Evolutionary conservation across 2,888 invertebrate genomes (phyloP), one percentile per base, ranked within the genome.

Genomic region (Miltochrista miniata): DNA sequence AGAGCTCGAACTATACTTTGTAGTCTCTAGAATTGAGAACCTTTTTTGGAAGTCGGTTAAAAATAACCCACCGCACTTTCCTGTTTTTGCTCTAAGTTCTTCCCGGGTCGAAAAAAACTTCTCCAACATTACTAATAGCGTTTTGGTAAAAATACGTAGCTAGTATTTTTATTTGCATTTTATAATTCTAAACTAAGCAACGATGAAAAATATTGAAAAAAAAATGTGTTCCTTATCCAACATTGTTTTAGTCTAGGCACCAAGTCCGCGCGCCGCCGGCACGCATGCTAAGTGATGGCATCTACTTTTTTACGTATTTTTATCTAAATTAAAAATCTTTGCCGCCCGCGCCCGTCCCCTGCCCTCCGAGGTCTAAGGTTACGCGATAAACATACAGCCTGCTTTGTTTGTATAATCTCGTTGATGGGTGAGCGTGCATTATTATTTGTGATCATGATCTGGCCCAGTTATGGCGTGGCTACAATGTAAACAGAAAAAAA

Each of bases 291-390:
- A 74, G 68, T 70, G 79, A 80, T 77, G 74, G 67, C 73, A 78
- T 81, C 77, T 69, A 67, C 61, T 64, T 61, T 67, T 74, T 76
- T 75, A 68, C 68, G 56, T 66, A 65, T 76, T 81, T 81, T 83
- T 81, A 85, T 85, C 85, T 85, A 77, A 85, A 85, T 85, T 85
- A 85, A 85, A 84, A 80, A 85, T 85, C 85, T 79, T 59, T 62
- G 67, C 65, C 57, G 67, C 68, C 75, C 62, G 56, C 45, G 40
- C 49, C 42, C 46, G 36, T 42, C 46, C 43, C 47, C 62, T 65
- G 41, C 51, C 43, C 48, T 39, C 24, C 68, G 65, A 64, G 74
- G 75, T 76, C 79, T 78, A 75, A 76, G 75, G 76, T 76, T 74
- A 71, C 55, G 59, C 48, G 51, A 66, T 73, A 64, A 70, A 66